Evolutionary conservation across 1,140 invertebrate species (phyloP), one percentile per base, ranked within the genome.

Genomic region (Spodoptera litura): DNA sequence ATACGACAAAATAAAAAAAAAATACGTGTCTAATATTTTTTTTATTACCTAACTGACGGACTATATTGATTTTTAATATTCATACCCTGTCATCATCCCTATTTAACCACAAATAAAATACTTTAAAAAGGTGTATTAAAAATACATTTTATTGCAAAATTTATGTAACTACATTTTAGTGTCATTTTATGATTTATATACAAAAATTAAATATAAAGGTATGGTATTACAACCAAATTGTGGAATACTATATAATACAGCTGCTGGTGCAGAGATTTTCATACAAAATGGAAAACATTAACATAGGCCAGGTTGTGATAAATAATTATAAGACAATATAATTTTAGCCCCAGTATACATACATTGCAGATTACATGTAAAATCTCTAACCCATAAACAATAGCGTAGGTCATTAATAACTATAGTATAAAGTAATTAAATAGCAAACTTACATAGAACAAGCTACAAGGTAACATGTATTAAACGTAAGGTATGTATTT

Each of bases 81-180:
- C n/a, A n/a, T n/a, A n/a, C n/a, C n/a, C n/a, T n/a, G n/a, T n/a
- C n/a, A n/a, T n/a, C n/a, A n/a, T n/a, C n/a, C n/a, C n/a, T n/a
- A n/a, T 56, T n/a, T 38, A 35, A 35, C 35, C 76, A 78, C n/a
- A 84, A 84, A 81, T 87, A 86, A 83, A 80, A 81, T 49, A 11
- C 66, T 68, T 72, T 85, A 85, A 52, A 84, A 91, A 92, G 88
- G 91, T 93, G 91, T 94, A 94, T 91, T 94, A 94, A 94, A 93
- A 94, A 94, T 94, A 94, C 91, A 91, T 88, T 94, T 93, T 91
- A 94, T 93, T 94, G 91, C 92, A 90, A 92, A 93, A 91, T 89
- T 85, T 92, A 88, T 88, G 89, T 89, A 90, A 87, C 90, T 94
- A 94, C 86, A 89, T 89, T 91, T 91, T 87, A 92, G 87, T 90